phyloP scores from a whole-genome alignment of 2,888 invertebrate species.

The Ornithoptera priamus region DNA sequence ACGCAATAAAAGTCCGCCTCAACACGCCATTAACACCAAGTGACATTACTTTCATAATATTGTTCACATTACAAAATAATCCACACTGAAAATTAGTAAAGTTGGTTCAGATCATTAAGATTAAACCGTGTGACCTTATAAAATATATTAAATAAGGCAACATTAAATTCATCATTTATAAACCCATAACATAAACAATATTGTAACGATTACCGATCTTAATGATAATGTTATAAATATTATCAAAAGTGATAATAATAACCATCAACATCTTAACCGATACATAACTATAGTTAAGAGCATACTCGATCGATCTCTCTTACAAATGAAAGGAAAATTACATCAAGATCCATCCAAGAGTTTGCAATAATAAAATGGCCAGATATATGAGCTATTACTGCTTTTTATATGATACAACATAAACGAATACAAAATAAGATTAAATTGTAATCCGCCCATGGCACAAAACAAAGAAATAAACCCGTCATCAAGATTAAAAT shows the following conservation, averaged over 20 bases:
- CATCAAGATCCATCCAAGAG: no score
- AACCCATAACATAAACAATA: no score
- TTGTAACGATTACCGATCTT: no score
- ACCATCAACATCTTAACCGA: no score
- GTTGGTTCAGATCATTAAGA: not conserved
- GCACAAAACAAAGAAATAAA: conserved; percentile 25
- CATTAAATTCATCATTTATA: not conserved
- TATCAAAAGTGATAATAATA: no score
- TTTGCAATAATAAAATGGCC: no score
- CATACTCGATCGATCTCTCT: no score
- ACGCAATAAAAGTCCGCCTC: conserved; percentile 38
- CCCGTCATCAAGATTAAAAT: conserved; percentile 29
- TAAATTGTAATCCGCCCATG: conserved; percentile 15
- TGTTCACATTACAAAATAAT: not conserved
- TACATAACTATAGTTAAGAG: no score
- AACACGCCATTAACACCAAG: conserved; percentile 36
- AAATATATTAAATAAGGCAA: not conserved
- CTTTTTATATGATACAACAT: not conserved
- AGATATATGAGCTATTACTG: not conserved
- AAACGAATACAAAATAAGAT: conserved; percentile 7
- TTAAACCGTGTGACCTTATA: not conserved
- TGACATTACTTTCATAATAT: conserved; percentile 18
- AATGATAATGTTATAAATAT: no score
- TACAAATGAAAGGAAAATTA: no score
- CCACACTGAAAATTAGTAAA: not conserved